phyloP scores from a whole-genome alignment of 2,888 invertebrate genomes.

The Pantelozetes paolii region DNA sequence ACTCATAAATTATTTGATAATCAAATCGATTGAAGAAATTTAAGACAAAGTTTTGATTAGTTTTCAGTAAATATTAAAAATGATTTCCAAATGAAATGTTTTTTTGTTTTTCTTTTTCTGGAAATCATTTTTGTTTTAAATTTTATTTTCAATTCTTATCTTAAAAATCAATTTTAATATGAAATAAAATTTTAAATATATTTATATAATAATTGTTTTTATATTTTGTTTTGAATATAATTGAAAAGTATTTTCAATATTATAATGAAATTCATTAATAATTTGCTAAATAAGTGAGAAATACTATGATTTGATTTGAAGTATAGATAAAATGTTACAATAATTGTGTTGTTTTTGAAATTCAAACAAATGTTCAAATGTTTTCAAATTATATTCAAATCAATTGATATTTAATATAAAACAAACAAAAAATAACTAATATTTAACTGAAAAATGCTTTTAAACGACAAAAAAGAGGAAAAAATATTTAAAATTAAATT shows the following conservation, averaged over 20 bases:
- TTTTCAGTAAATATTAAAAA: not conserved
- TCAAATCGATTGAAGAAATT: not conserved
- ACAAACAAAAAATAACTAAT: not conserved
- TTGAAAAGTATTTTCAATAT: not conserved
- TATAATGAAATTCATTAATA: conserved; percentile 18
- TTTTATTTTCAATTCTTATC: not conserved
- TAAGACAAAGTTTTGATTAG: not conserved
- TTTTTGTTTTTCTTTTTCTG: not conserved
- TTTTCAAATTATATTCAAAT: not conserved
- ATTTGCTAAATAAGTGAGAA: conserved; percentile 31
- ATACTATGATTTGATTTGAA: conserved; percentile 23
- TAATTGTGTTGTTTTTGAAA: conserved; percentile 11
- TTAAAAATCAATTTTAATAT: conserved; percentile 3
- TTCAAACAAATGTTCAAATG: too few species aligned
- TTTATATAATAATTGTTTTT: not conserved
- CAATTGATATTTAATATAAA: conserved; percentile 11
- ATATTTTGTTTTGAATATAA: not conserved
- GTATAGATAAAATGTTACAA: conserved; percentile 17
- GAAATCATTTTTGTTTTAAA: not conserved
- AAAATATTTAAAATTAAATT: not conserved
- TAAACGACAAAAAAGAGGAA: conserved; percentile 3
- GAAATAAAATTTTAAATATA: not conserved
- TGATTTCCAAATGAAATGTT: too few species aligned
- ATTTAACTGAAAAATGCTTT: not conserved
- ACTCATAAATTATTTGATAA: not conserved